These are phyloP conservation scores for Spodoptera litura DNA, from an alignment of 1,140 invertebrate genomes.

Conservation along the genomic window DNA sequence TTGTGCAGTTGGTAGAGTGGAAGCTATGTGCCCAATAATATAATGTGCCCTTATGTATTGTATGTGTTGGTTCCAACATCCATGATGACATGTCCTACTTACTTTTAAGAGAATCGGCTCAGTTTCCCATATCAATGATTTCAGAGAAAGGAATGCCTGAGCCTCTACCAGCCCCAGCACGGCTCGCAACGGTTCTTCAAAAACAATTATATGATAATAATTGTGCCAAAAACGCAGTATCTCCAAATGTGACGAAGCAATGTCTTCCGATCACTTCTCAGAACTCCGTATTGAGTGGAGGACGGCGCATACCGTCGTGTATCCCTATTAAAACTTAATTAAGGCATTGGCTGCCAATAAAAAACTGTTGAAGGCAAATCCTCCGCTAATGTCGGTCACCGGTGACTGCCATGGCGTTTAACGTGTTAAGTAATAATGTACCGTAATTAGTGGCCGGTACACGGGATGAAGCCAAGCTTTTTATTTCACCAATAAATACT, in stretches of 20 bases:
- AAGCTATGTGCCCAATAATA: too few species aligned
- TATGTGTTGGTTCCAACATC: too few species aligned
- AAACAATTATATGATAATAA: slow-evolving; percentile 23
- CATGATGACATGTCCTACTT: too few species aligned
- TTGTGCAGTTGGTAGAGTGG: too few species aligned
- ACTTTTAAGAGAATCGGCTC: too few species aligned
- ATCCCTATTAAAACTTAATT: slow-evolving; percentile 42
- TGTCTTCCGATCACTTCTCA: slow-evolving; percentile 23
- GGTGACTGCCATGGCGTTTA: too few species aligned
- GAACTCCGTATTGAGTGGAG: slow-evolving; percentile 16
- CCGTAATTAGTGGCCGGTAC: slow-evolving; percentile 9
- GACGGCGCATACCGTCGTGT: neutral
- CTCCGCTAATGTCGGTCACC: too few species aligned
- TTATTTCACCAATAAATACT: slow-evolving; percentile 9
- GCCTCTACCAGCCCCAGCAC: too few species aligned
- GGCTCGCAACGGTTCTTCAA: neutral
- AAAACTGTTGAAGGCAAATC: too few species aligned
- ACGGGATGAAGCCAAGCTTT: neutral
- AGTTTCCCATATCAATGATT: too few species aligned
- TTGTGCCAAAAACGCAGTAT: slow-evolving; percentile 15
- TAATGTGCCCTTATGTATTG: too few species aligned
- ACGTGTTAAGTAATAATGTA: slow-evolving; percentile 43
- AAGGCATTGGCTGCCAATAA: too few species aligned
- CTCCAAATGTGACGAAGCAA: slow-evolving; percentile 28
- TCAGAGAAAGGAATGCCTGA: neutral